Base-by-base conservation (phyloP, 2,888 invertebrate genomes). In the Morpho helenor region DNA sequence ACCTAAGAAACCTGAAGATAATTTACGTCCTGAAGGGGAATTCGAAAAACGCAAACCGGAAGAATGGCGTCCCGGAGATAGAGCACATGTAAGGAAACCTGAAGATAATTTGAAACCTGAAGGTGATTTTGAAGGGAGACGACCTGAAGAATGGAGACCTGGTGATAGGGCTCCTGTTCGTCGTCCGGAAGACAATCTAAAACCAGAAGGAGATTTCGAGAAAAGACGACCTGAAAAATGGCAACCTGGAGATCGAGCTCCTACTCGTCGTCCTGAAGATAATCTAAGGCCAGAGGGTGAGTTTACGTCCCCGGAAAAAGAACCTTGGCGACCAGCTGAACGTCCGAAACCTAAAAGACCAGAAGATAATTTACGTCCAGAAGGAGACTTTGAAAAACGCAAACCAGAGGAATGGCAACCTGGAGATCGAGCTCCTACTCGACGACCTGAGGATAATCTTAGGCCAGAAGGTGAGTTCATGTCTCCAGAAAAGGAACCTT, bases 401-500 rank as follows among this genome's bases (percentile, higher is more conserved):
- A 82, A 81, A 7, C 84, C 72, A n/a, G 74, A 77, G 4, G 68
- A 76, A 65, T 84, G 79, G 77, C 68, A 68, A 7, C 86, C 86
- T 3, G 86, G 80, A 22, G 90, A 91, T 57, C 67, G 82, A 49
- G 80, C 74, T 2, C 74, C 70, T 56, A 73, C 66, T 7, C 82
- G 74, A n/a, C 85, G 77, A 41, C 91, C 85, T 0, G 89, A 75
- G 48, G 92, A 92, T 65, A 93, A 93, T 70, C 69, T 93, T 0
- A 76, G 71, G 58, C 84, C 88, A 0, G 92, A 92, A 66, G 92
- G 92, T 70, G 10, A 91, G 87, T 0, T 80, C 80, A 10, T 84
- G 79, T 64, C 94, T 90, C 66, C 95, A 93, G 0, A 79, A 89
- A 66, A 94, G 87, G 62, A 94, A 93, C 66, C 69, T 63, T 82